Base-by-base conservation (phyloP, 2,113 vertebrate species). In the Clarias gariepinus region DNA sequence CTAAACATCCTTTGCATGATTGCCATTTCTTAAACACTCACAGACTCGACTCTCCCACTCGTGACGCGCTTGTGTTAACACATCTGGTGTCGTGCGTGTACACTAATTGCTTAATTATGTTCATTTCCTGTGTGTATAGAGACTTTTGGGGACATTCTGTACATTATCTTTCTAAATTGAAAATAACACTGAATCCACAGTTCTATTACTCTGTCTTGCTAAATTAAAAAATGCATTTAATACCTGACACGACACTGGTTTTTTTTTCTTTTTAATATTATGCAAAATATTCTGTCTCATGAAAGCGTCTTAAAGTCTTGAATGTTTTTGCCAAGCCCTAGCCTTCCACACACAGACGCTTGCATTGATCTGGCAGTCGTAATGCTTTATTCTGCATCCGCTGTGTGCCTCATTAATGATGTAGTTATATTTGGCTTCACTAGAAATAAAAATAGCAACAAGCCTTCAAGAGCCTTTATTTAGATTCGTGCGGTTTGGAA, bases 361-460 rank as follows among this genome's bases (percentile, higher is more conserved):
- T 2, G 30, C 78, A 81, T 81, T 61, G 78, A 81, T 81, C 78
- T 25, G 18, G 28, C 28, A 33, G 30, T 21, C 57, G 78, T 81
- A 36, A 81, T 81, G 78, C 82, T 89, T 88, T 89, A 87, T 92
- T 89, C 83, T 92, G 83, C 91, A 89, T 89, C 73, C 87, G 9
- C 89, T 87, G 90, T 87, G 87, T 86, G 87, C 90, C 89, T 88
- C 80, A 86, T 87, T 91, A 91, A 92, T 89, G 89, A 90, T 85
- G 88, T 86, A 89, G 66, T 90, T 92, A 91, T 93, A 92, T 88
- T 71, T 87, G 84, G 87, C 86, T 87, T 87, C 89, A 91, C 88
- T 91, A 91, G 90, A 85, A 91, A 91, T 90, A 92, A 90, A 93
- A 94, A 93, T 93, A 93, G 91, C 86, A 92, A 89, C 92, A 90